Conservation (phyloP, 2,797 vertebrate species). For the Fringilla coelebs region DNA sequence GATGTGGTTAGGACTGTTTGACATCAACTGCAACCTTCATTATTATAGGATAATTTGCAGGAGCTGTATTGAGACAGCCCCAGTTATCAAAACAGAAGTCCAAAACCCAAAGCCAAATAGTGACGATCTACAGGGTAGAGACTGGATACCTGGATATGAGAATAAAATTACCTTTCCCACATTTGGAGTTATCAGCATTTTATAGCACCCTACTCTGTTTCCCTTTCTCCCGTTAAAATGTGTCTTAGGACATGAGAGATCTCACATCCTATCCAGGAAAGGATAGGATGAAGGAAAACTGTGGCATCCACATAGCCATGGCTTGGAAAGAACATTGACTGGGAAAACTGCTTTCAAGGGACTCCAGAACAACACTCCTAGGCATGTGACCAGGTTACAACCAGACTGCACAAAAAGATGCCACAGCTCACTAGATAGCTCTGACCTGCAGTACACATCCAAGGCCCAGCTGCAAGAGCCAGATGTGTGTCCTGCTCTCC, state of each 20-base stretch:
- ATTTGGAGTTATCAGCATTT: not conserved
- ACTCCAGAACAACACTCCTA: not conserved
- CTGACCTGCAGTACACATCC: not conserved
- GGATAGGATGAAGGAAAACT: not conserved
- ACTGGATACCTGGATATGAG: not conserved
- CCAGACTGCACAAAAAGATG: not conserved
- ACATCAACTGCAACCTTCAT: not conserved
- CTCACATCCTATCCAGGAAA: not conserved
- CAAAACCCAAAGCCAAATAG: not conserved
- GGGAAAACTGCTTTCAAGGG: not conserved
- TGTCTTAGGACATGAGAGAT: not conserved
- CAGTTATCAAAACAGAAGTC: not conserved
- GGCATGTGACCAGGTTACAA: rapidly evolving
- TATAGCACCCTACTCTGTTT: not conserved
- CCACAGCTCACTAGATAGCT: not conserved
- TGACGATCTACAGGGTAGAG: not conserved
- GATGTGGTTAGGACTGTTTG: not conserved
- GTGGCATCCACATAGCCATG: not conserved
- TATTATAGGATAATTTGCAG: not conserved
- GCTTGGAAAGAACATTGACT: not conserved
- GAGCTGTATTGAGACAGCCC: not conserved
- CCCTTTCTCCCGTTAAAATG: not conserved
- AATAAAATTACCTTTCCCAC: not conserved
- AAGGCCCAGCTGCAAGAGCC: not conserved
- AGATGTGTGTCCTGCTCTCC: not conserved